Evolutionary conservation across 2,113 vertebrate species (phyloP).

Genomic region (Corythornis cristatus): DNA sequence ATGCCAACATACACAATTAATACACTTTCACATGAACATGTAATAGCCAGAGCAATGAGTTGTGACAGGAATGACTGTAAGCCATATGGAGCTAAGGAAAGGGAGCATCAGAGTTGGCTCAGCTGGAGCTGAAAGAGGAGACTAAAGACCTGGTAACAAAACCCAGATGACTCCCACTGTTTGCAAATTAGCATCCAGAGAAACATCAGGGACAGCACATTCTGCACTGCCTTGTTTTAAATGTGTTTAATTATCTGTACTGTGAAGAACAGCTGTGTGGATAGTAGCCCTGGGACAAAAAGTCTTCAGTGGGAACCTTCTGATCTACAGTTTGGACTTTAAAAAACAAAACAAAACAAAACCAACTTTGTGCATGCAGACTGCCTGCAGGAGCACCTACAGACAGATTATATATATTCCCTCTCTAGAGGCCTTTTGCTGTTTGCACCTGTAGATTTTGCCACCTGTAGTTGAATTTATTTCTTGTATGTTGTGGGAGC

Average conservation of each 20-base stretch:
- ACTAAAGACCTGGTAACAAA: background rate
- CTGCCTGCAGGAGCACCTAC: background rate
- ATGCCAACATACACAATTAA: background rate
- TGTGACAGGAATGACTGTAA: background rate
- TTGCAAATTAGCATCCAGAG: background rate
- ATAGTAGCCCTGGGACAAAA: background rate
- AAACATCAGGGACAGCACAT: background rate
- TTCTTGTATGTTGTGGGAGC: background rate
- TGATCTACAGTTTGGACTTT: background rate
- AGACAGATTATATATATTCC: rapidly evolving
- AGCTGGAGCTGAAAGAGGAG: background rate
- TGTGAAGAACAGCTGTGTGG: background rate
- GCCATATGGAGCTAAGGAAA: background rate
- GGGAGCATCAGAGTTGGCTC: background rate
- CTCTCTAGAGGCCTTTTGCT: background rate
- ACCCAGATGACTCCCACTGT: background rate
- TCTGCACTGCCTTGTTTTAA: background rate
- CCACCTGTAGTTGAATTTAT: background rate
- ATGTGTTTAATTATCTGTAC: background rate
- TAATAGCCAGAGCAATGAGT: background rate
- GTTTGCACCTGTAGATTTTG: background rate
- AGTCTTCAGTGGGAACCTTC: background rate
- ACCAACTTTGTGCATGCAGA: background rate
- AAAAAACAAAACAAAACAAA: background rate
- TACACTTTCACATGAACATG: background rate